Percentiles rank a stretch among this genome's conserved stretches.
Conservation (phyloP, 2,797 vertebrate genomes). For the Fringilla coelebs region DNA sequence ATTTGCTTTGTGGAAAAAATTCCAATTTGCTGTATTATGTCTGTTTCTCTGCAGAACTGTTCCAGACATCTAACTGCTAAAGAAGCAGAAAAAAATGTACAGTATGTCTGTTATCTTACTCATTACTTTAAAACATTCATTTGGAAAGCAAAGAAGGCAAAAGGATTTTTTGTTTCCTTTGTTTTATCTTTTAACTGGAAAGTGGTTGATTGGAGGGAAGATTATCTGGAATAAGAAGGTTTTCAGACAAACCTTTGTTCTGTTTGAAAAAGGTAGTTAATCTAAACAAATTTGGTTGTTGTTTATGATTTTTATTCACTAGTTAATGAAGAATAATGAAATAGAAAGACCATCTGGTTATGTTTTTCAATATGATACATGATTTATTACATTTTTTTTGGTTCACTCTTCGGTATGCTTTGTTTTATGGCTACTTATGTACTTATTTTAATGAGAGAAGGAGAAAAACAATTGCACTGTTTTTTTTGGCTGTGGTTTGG, state of each 20-base stretch:
- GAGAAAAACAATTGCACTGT: neutral
- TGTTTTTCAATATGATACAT: neutral
- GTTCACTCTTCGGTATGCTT: neutral
- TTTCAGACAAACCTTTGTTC: neutral
- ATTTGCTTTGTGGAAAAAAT: neutral
- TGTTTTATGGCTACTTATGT: neutral
- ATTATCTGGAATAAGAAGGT: neutral
- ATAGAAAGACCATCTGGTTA: neutral
- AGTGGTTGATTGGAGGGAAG: neutral
- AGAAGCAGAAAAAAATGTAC: neutral
- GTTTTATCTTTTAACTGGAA: neutral
- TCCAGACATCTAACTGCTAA: neutral
- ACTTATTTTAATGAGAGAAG: neutral
- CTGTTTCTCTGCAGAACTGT: neutral
- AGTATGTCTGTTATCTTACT: neutral
- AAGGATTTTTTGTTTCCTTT: neutral
- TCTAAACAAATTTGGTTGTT: neutral
- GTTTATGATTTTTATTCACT: neutral
- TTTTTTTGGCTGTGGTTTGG: neutral
- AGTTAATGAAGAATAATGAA: neutral
- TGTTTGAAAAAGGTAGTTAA: neutral
- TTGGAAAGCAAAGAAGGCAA: neutral
- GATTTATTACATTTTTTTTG: neutral
- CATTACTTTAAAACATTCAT: neutral
- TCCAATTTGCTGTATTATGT: neutral